Percentiles rank a stretch among this genome's conserved stretches.
These are phyloP conservation scores for Cephalopterus ornatus DNA, from an alignment of 2,113 vertebrate species.

Conservation along the genomic window DNA sequence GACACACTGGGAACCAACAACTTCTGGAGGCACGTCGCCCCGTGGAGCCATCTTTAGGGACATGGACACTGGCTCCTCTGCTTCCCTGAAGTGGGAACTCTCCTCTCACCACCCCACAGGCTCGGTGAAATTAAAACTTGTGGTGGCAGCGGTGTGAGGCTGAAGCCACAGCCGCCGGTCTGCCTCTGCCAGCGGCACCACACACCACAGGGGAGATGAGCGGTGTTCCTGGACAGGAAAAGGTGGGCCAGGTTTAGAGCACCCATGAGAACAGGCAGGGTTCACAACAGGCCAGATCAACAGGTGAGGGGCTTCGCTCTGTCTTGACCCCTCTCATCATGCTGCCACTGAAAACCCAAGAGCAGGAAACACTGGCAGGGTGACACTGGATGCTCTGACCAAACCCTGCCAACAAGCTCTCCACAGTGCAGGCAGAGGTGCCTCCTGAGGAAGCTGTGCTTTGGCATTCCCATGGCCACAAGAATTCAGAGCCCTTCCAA, in stretches of 20 bases:
- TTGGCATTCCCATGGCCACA: not conserved
- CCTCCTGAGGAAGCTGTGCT: rapidly evolving
- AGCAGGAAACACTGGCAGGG: not conserved
- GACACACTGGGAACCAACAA: not conserved
- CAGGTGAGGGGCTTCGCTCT: not conserved
- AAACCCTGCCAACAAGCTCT: not conserved
- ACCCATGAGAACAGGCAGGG: not conserved
- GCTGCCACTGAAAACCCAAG: not conserved
- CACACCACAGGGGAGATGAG: not conserved
- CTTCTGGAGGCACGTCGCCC: not conserved
- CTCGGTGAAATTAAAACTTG: not conserved
- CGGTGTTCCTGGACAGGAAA: rapidly evolving
- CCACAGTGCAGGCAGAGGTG: not conserved
- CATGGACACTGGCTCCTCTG: not conserved
- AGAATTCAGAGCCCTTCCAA: not conserved
- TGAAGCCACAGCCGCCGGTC: not conserved
- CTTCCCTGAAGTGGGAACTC: not conserved
- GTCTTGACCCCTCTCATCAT: not conserved
- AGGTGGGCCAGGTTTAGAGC: rapidly evolving
- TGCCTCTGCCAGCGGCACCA: not conserved
- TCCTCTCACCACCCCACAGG: not conserved
- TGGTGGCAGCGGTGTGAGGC: not conserved
- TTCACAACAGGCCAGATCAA: not conserved
- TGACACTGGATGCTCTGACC: not conserved
- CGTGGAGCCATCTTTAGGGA: rapidly evolving